Evolutionary conservation across 2,888 invertebrate species (phyloP).

Genomic region (Polymixis lichenea): DNA sequence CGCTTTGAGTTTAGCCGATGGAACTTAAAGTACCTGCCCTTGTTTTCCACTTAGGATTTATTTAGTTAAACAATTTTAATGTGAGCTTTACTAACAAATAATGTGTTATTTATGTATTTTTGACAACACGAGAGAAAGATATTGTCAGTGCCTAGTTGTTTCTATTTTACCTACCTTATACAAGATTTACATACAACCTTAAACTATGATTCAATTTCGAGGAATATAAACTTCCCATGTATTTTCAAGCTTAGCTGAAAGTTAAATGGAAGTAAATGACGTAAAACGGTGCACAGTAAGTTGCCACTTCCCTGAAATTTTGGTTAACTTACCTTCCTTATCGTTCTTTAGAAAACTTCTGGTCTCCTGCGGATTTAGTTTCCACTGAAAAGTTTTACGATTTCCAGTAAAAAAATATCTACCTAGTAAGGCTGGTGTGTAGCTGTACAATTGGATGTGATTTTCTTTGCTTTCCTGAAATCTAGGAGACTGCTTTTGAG

Average conservation of each 20-base stretch:
- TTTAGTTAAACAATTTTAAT: constrained; percentile 2
- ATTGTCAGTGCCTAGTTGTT: neutral
- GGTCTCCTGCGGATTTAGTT: constrained; percentile 30
- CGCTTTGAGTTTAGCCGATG: constrained; percentile 6
- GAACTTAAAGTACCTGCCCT: constrained; percentile 14
- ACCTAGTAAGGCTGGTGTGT: too few relatives aligned
- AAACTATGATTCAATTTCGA: constrained; percentile 7
- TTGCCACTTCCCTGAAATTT: constrained; percentile 44
- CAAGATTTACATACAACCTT: constrained; percentile 1
- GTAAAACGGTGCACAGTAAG: constrained; percentile 29
- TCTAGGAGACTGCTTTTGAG: neutral
- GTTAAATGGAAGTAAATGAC: constrained; percentile 42
- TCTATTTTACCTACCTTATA: neutral
- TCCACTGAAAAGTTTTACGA: constrained; percentile 21
- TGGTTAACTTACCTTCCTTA: constrained; percentile 38
- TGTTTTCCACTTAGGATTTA: constrained; percentile 12
- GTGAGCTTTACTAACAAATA: neutral
- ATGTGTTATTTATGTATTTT: neutral
- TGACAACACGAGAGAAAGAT: neutral
- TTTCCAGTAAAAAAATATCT: neutral
- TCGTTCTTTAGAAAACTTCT: constrained; percentile 50
- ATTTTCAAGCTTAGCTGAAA: constrained; percentile 35
- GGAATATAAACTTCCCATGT: constrained; percentile 10
- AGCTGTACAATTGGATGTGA: too few relatives aligned
- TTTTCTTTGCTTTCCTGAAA: neutral